Conservation (phyloP, 2,113 vertebrate species). For the Bujurquina vittata region DNA sequence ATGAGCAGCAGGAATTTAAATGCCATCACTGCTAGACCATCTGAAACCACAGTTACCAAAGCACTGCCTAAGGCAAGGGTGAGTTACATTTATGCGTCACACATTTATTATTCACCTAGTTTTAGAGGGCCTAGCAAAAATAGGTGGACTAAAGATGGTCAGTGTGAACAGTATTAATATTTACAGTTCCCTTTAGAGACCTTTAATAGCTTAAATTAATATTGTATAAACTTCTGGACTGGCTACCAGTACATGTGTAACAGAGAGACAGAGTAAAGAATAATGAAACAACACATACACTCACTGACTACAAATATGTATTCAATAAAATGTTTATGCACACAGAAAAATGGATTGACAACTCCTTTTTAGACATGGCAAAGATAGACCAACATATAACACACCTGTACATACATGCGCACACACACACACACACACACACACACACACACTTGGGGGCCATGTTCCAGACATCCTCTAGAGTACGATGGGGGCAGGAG, state of each 20-base stretch:
- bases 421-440: conserved; percentile 22
- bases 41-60: too few relatives aligned
- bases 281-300: conserved; percentile 4
- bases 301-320: background rate
- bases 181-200: conserved; percentile 32
- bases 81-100: conserved; percentile 2
- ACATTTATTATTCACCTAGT: conserved; percentile 31
- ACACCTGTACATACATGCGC: background rate
- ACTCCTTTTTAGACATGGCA: background rate
- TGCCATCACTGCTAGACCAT: too few relatives aligned
- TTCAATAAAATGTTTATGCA: background rate
- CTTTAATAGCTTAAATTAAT: conserved; percentile 51
- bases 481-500: conserved; percentile 64
- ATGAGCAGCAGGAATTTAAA: too few relatives aligned
- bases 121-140: conserved; percentile 35
- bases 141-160: conserved; percentile 35
- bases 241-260: background rate
- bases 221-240: conserved; percentile 38
- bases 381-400: background rate
- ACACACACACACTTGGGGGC: conserved; percentile 38
- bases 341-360: background rate
- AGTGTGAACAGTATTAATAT: conserved; percentile 55
- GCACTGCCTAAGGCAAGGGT: too few relatives aligned
- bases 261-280: background rate
- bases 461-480: conserved; percentile 70